Conservation (phyloP, 2,113 vertebrate species). For the Trogon melanurus region DNA sequence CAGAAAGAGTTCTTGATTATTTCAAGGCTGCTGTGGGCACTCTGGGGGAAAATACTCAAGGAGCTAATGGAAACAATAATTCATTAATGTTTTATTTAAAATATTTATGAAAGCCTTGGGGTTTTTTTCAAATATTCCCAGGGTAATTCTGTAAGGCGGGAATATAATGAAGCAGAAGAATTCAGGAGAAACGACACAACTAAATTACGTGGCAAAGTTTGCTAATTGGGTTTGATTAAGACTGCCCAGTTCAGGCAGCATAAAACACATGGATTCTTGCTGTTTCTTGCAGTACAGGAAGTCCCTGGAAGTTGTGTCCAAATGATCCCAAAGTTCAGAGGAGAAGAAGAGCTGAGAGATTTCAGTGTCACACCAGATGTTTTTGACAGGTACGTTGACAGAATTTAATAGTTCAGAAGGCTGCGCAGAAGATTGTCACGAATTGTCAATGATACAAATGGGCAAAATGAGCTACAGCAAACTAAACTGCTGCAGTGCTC, state of each 20-base stretch:
- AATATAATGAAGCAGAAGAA: neutral
- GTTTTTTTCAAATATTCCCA: neutral
- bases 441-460: neutral
- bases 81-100: constrained; percentile 12
- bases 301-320: neutral
- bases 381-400: neutral
- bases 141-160: neutral
- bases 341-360: neutral
- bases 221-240: neutral
- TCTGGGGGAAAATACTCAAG: neutral
- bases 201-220: neutral
- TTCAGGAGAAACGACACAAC: neutral
- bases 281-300: neutral
- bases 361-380: neutral
- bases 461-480: neutral
- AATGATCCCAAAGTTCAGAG: neutral
- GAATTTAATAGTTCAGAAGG: neutral
- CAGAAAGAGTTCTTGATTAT: neutral
- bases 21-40: neutral
- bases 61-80: neutral
- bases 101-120: neutral
- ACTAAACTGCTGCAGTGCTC: neutral
- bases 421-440: neutral
- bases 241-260: neutral
- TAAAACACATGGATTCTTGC: neutral